A percentile compares a stretch with the other conserved stretches of the same genome.
These are phyloP conservation scores for Scolopax bukidnonensis DNA, from an alignment of 2,797 vertebrate genomes.

Conservation along the genomic window DNA sequence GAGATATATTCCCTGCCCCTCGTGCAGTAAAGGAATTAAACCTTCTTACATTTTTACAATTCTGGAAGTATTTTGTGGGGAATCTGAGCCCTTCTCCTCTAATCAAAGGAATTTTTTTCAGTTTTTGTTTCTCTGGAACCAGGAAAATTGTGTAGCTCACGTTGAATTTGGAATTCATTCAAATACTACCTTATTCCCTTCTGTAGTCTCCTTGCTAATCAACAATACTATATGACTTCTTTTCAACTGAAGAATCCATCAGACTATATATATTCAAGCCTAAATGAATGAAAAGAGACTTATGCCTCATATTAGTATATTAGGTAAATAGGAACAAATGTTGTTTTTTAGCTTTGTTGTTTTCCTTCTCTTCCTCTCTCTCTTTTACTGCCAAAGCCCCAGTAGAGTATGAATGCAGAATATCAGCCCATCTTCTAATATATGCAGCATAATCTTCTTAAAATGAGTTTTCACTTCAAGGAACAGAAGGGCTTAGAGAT, in stretches of 20 bases:
- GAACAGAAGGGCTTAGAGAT: slow-evolving; percentile 85
- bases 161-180: slow-evolving; percentile 13
- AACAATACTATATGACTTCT: not conserved
- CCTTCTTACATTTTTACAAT: not conserved
- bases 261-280: not conserved
- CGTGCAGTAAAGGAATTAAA: not conserved
- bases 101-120: not conserved
- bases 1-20: not conserved
- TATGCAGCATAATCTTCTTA: slow-evolving; percentile 87
- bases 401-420: slow-evolving; percentile 79
- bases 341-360: slow-evolving; percentile 15
- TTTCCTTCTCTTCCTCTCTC: slow-evolving; percentile 62
- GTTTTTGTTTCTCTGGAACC: not conserved
- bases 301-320: slow-evolving; percentile 59
- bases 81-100: not conserved
- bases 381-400: slow-evolving; percentile 75
- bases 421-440: slow-evolving; percentile 82
- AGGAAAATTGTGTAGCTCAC: not conserved
- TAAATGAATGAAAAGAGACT: slow-evolving; percentile 62
- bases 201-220: not conserved
- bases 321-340: slow-evolving; percentile 72
- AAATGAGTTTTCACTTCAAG: slow-evolving; percentile 87
- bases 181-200: not conserved
- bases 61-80: not conserved
- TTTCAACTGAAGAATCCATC: not conserved